Base-by-base conservation (phyloP, 2,888 invertebrate species). In the Lagria hirta region DNA sequence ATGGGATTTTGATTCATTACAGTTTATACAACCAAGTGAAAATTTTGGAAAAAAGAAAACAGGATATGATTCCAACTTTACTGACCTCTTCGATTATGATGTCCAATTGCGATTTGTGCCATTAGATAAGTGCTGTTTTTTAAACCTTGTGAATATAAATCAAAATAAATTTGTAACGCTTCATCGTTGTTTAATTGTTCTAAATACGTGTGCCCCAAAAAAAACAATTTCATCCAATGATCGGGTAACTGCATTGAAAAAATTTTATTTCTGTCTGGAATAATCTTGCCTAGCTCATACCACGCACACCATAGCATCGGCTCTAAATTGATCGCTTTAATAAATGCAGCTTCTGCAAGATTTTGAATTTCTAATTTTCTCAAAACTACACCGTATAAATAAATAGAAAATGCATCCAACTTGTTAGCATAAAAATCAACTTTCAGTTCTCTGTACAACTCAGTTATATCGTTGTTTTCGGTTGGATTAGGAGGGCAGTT, bases 281-380 rank as follows among this genome's bases (percentile, higher is more conserved):
- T 84, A 1, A 98, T 73, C 4, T 86, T 82, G 0, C 93, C 87
- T 7, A 99, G 73, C 69, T 97, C 96, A 18, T 91, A 76, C 92
- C 98, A 99, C 0, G 96, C 88, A 23, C 92, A 86, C 98, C 98
- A 99, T 46, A 95, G 80, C 61, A 90, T 82, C 0, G 95, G 95
- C 37, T 86, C 82, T 23, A 80, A 76, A 43, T 83, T 80, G 6
- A 93, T 80, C 0, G 95, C 81, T 60, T 89, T 84, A 11, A 88
- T 78, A 23, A 98, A 76, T 29, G 88, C 80, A 52, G 86, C 83
- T 13, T 84, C 80, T 0, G 97, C 94, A 58, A 87, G 82, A 48
- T 79, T 80, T 30, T 82, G 75, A 7, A 96, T 75, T 62, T 94
- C 90, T 36, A 96, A 70, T 63, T 92, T 90, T 61, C 91, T 89